Evolutionary conservation across 2,888 invertebrate species (phyloP).

Genomic region (Eledone cirrhosa): DNA sequence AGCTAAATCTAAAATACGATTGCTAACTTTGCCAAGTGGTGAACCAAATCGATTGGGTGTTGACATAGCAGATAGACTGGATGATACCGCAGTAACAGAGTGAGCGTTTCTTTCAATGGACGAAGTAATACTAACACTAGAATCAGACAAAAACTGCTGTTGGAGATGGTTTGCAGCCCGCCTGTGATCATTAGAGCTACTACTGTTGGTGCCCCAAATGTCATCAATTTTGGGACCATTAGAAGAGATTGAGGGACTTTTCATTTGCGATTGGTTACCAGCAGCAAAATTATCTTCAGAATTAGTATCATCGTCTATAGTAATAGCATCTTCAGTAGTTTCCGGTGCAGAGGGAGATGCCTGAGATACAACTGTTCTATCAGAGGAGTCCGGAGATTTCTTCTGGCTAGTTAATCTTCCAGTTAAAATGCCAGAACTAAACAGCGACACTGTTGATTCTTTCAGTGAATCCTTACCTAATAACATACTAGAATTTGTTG

Average conservation of each 20-base stretch:
- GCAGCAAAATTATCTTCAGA: slow-evolving; percentile 24
- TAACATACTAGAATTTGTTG: neutral
- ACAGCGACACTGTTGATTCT: neutral
- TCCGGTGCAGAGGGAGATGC: neutral
- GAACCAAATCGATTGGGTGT: neutral
- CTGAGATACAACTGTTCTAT: slow-evolving; percentile 7
- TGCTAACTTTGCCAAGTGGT: neutral
- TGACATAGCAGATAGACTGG: neutral
- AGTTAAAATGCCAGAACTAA: neutral
- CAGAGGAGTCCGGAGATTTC: neutral
- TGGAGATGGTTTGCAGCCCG: neutral
- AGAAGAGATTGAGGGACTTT: neutral
- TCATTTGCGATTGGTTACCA: neutral
- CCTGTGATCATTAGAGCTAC: neutral
- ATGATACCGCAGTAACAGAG: neutral
- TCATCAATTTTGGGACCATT: neutral
- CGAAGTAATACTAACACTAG: neutral
- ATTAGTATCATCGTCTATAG: slow-evolving; percentile 25
- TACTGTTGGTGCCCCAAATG: neutral
- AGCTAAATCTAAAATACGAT: neutral
- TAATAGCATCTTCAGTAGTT: slow-evolving; percentile 5
- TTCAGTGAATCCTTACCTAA: neutral
- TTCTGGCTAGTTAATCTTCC: neutral
- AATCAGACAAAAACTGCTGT: neutral
- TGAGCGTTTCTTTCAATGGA: neutral